Base-by-base conservation (phyloP, 1,140 invertebrate genomes). In the Glossosoma conforme region DNA sequence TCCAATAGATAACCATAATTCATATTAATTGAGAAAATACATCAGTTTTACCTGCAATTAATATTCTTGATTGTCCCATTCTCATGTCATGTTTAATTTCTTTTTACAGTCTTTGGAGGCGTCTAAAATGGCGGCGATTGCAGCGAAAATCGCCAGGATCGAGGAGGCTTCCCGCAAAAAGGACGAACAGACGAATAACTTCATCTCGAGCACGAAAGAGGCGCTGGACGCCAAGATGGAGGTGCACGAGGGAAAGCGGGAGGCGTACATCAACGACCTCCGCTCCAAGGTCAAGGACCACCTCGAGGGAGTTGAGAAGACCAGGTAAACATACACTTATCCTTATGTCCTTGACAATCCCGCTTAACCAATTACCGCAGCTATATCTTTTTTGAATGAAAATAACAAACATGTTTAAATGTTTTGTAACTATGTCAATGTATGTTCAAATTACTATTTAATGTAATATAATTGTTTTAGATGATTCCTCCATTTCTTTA, bases 201-300 rank as follows among this genome's bases (percentile, higher is more conserved):
- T 94, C 67, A 91, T 91, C 42, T 78, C 80, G 51, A 78, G 83
- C 56, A 92, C 91, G 17, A 85, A 89, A 66, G 89, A 92, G 66
- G 86, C 88, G 41, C 74, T 94, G 33, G 87, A 93, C 63, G 81
- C 87, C 37, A 94, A 93, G 72, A 92, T 96, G 86, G 91, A 92
- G 65, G 80, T 78, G 49, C 84, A 87, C 50, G 85, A 83, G 61
- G 90, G 88, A 63, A 96, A 95, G 61, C 78, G 92, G 57, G 90
- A 94, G 66, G 85, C 85, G 2, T 88, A 90, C 64, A 89, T 95
- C 61, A 86, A 81, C 55, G 89, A 91, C 62, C 69, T 94, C 62
- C 89, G 88, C 64, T 84, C 83, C 43, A 89, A 92, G 64, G 79
- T 93, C 50, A 91, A 92, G 77, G 91, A 83, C 61, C 78, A 89